These are phyloP conservation scores for Cirrhinus mrigala DNA, from an alignment of 2,797 vertebrate genomes.

Conservation along the genomic window DNA sequence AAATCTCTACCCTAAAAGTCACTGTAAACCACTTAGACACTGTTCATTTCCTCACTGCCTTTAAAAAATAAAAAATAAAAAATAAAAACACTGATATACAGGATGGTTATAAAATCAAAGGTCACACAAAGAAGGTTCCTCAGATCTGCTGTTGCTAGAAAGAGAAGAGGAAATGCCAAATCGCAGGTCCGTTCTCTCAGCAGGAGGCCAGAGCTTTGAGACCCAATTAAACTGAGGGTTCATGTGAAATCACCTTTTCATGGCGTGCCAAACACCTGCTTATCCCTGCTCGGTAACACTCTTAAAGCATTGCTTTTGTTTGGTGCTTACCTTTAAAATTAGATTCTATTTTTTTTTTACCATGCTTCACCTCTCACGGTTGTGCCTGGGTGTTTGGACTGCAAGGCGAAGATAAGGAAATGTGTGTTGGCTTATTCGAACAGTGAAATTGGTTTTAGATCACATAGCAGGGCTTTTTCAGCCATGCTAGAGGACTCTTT, in stretches of 20 bases:
- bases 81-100: neutral
- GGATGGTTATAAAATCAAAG: slow-evolving; percentile 2
- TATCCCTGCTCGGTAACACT: slow-evolving; percentile 66
- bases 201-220: slow-evolving; percentile 44
- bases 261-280: slow-evolving; percentile 72
- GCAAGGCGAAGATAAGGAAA: slow-evolving; percentile 83
- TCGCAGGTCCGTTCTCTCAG: slow-evolving; percentile 8
- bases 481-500: slow-evolving; percentile 73
- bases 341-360: slow-evolving; percentile 88
- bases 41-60: neutral
- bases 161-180: slow-evolving; percentile 18
- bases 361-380: slow-evolving; percentile 92
- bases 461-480: slow-evolving; percentile 77
- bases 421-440: slow-evolving; percentile 79
- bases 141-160: neutral
- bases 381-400: slow-evolving; percentile 96
- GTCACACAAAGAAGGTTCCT: neutral
- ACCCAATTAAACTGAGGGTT: slow-evolving; percentile 56
- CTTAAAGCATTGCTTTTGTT: slow-evolving; percentile 66
- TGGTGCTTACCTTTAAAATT: slow-evolving; percentile 93
- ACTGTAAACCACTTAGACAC: neutral
- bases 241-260: slow-evolving; percentile 72
- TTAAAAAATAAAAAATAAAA: neutral
- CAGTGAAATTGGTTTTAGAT: slow-evolving; percentile 85
- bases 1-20: neutral